Evolutionary conservation across 1,140 invertebrate genomes (phyloP), one percentile per base, ranked within the genome.

Genomic region (Colletes gigas): DNA sequence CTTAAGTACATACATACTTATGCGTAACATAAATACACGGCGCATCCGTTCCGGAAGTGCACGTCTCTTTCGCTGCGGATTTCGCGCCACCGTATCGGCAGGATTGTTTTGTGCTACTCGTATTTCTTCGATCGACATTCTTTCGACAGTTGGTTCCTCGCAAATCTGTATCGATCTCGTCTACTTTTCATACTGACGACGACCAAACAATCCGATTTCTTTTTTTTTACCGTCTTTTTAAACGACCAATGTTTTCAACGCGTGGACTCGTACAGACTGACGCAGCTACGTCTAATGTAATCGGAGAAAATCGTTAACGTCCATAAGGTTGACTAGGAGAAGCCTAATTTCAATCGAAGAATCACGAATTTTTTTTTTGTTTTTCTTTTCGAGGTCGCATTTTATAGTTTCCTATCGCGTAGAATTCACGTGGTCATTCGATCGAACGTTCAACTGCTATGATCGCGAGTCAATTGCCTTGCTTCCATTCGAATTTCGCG

Each of bases 1-100:
- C 63, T 88, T 84, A 88, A 87, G 85, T 87, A 87, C 78, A 84
- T 83, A 84, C 75, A 84, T 81, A 69, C 54, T 86, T 83, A 83
- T 63, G 67, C 68, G 57, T 78, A 86, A 83, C 70, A 50, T 60
- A 86, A 86, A 83, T 81, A 81, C 68, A 76, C 60, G 69, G 52
- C 30, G 39, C 55, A 69, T 59, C 63, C 54, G 21, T 59, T 41
- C 19, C 41, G 44, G 7, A 30, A 63, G 30, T 71, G 19, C 63
- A 10, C 59, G 10, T 21, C 44, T 63, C 7, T 52, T 30, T 74
- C 9, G 39, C 78, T 74, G 30, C 78, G 59, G 69, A 68, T 66
- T 39, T 62, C 52, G 14, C 47, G 78, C 68, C 52, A 47, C 69
- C 66, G 57, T 57, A 54, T 82, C 75, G 75, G 67, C 67, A 72